Evolutionary conservation across 2,797 vertebrate genomes (phyloP), one percentile per base, ranked within the genome.

Genomic region (Prionace glauca): DNA sequence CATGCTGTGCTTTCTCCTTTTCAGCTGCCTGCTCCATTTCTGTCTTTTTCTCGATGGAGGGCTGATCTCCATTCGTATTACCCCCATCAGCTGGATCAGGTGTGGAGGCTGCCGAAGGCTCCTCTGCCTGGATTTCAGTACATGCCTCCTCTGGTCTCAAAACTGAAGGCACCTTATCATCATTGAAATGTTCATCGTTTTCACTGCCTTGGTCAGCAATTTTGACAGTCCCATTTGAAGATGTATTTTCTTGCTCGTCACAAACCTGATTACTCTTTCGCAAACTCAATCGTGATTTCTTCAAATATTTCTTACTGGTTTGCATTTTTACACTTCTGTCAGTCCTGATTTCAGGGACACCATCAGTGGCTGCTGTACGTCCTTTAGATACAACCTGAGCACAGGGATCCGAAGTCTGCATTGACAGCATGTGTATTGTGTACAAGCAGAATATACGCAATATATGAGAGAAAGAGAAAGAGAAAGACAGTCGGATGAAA

Each of bases 11-110:
- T 84, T 90, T 62, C 16, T 98, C 97, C 56, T 87, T 36, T 96
- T 95, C 16, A 94, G 92, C 96, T 88, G 86, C 84, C 95, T 96
- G 95, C 96, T 96, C 96, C 94, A 95, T 71, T 96, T 96, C 94
- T 90, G 50, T 62, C 84, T 96, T 36, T 91, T 90, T 62, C 26
- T 95, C 95, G 3, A 50, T 0, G 9, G 94, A 50, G 90, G 96
- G 50, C 36, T 62, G 60, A 29, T 77, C 69, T 32, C 94, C 95
- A 62, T 26, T 69, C 5, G 67, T 94, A 16, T 96, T 92, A 29
- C 77, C 93, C 87, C 88, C n/a, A 12, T 92, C 95, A 56, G 45
- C 36, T 16, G 95, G 67, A n/a, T 41, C 71, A n/a, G 95, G 36
- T 67, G 67, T 24, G 18, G 67, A 24, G n/a, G 95, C 93, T 32